Conservation (phyloP, 92 coral and sea anemone genomes). For the Epizoanthus fatuus region DNA sequence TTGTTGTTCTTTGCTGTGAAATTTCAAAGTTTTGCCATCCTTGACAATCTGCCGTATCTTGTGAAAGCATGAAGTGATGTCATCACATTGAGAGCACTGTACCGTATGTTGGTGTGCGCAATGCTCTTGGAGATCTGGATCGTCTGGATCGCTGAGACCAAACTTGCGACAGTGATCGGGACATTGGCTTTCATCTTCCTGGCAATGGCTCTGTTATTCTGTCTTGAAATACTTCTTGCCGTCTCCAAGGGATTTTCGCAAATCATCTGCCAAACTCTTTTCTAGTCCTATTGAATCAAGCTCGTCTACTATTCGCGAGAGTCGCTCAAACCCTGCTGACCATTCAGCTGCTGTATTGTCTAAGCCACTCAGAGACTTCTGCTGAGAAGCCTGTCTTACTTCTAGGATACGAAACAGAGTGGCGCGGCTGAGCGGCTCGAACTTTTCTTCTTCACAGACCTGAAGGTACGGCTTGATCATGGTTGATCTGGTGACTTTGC, state of each 20-base stretch:
- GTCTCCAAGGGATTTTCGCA: conserved; percentile 28
- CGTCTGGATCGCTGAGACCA: conserved; percentile 42
- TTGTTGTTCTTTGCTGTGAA: conserved; percentile 80
- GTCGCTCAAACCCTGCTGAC: conserved; percentile 58
- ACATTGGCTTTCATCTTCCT: conserved; percentile 65
- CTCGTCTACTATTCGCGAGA: conserved; percentile 45
- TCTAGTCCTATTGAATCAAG: conserved; percentile 65
- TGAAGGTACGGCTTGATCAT: conserved; percentile 74
- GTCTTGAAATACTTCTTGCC: conserved; percentile 55
- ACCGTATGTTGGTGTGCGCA: conserved; percentile 36
- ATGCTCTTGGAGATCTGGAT: too few relatives aligned
- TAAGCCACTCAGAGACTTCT: conserved; percentile 67
- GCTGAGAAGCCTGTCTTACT: conserved; percentile 67
- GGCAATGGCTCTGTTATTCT: conserved; percentile 56
- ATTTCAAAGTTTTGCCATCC: conserved; percentile 49
- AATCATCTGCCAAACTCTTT: conserved; percentile 32
- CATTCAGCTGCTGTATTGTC: conserved; percentile 75
- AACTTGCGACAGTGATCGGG: conserved; percentile 62
- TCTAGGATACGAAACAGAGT: conserved; percentile 69
- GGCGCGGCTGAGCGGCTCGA: conserved; percentile 72
- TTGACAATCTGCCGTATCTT: conserved; percentile 58
- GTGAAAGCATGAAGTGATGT: conserved; percentile 60
- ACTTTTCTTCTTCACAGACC: conserved; percentile 68
- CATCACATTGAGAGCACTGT: conserved; percentile 72
- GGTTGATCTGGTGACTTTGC: conserved; percentile 82